Base-by-base conservation (phyloP, 23 tunicate genomes). In the Pegea sp. region DNA sequence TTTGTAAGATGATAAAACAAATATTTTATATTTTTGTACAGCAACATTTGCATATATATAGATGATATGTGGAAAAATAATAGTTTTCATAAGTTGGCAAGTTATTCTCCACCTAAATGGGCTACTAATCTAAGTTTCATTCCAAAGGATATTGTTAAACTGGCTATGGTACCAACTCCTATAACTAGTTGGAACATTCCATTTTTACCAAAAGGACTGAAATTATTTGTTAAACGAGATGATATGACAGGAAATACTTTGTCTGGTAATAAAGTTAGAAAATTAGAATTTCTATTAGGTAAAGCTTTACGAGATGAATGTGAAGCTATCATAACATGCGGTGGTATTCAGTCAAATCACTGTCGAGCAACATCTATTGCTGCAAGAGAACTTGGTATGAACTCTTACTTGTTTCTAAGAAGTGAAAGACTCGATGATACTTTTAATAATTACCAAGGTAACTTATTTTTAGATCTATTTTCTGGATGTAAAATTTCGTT, bases 401-500 rank as follows among this genome's bases (percentile, higher is more conserved):
- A 38, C 46, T 38, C 46, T 16, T 38, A 38, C 46, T 38, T 38
- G 46, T 38, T 38, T 38, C 46, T 38, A 16, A 38, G 46, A 16
- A 16, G 13, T 11, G 46, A 38, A 11, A n/a, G n/a, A n/a, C n/a
- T n/a, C n/a, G 46, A 38, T 16, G 13, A 11, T 11, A 38, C 46
- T 11, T 8, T 11, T 11, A 16, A 38, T 16, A 23, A 52, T 20
- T 31, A 42, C 42, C 30, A 62, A 33, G 98, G 98, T 25, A 90
- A 90, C 48, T 53, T 90, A 3, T 53, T 81, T 34, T 67, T 92
- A 5, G 63, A 77, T 1, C 44, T 61, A 20, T 28, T 68, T 22
- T 56, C 68, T 56, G 64, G 58, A 30, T 63, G 87, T 18, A 46
- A 65, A 5, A 13, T 87, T 18, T 71, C 71, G 28, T 66, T 81